phyloP scores from a whole-genome alignment of 2,888 invertebrate genomes.

The Notocelia uddmanniana region DNA sequence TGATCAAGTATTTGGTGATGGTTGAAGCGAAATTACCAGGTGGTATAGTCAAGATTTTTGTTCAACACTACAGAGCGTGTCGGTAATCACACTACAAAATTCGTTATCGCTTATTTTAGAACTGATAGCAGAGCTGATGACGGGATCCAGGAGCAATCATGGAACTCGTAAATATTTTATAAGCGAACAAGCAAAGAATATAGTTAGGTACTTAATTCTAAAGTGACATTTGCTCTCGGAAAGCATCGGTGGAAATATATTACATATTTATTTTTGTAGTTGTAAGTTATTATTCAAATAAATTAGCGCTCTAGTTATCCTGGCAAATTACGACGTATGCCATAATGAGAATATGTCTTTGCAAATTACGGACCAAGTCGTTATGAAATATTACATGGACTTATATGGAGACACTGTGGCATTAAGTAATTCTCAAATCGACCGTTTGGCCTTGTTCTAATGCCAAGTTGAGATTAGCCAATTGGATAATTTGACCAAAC shows the following conservation, averaged over 20 bases:
- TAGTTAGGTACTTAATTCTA: no score
- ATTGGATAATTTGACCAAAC: constrained; percentile 38
- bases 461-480: constrained; percentile 47
- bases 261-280: neutral
- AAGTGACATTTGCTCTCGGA: no score
- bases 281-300: neutral
- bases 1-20: constrained; percentile 7
- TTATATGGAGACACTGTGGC: constrained; percentile 21
- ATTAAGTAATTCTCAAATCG: constrained; percentile 16
- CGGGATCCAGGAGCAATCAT: no score
- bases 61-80: neutral
- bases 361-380: neutral
- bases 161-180: no score
- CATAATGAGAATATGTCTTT: neutral
- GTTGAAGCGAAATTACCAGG: constrained; percentile 4
- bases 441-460: constrained; percentile 43
- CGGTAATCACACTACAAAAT: no score
- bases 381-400: constrained; percentile 9
- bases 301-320: neutral
- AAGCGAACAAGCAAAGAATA: no score
- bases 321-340: neutral
- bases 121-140: no score
- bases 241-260: no score
- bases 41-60: neutral
- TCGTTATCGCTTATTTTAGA: no score